Evolutionary conservation across 2,113 vertebrate species (phyloP).

Genomic region (Hemibates koningsi): DNA sequence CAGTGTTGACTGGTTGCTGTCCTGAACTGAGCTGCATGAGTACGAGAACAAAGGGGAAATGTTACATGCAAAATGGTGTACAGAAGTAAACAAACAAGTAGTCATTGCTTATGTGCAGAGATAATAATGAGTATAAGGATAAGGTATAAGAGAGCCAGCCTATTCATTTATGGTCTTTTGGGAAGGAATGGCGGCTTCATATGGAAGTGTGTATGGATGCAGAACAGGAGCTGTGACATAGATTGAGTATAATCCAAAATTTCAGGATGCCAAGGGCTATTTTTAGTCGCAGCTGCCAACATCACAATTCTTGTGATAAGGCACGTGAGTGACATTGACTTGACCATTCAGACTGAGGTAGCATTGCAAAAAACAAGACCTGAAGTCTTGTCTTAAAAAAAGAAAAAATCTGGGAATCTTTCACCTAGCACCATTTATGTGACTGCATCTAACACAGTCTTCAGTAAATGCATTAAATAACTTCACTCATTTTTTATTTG

Average conservation of each 20-base stretch:
- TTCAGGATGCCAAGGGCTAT: not conserved
- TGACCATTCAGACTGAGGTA: not conserved
- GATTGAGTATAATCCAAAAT: not conserved
- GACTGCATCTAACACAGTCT: not conserved
- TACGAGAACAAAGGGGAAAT: not conserved
- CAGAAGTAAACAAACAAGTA: not conserved
- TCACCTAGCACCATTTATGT: not conserved
- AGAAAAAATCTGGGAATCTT: not conserved
- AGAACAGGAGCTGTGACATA: not conserved
- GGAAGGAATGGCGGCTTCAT: not conserved
- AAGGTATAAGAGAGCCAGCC: not conserved
- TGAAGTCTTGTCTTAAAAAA: not conserved
- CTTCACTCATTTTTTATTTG: not conserved
- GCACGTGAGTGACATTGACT: not conserved
- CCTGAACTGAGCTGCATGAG: not conserved
- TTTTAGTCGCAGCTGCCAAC: not conserved
- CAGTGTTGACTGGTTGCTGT: not conserved
- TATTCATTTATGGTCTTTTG: not conserved
- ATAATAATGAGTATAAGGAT: not conserved
- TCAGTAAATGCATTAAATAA: not conserved
- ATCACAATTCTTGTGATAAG: not conserved
- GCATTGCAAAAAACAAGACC: not conserved
- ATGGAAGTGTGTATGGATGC: not conserved
- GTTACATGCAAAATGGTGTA: not conserved
- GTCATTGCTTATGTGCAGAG: not conserved